Evolutionary conservation across 2,113 vertebrate genomes (phyloP).

Genomic region (Onychostoma macrolepis): DNA sequence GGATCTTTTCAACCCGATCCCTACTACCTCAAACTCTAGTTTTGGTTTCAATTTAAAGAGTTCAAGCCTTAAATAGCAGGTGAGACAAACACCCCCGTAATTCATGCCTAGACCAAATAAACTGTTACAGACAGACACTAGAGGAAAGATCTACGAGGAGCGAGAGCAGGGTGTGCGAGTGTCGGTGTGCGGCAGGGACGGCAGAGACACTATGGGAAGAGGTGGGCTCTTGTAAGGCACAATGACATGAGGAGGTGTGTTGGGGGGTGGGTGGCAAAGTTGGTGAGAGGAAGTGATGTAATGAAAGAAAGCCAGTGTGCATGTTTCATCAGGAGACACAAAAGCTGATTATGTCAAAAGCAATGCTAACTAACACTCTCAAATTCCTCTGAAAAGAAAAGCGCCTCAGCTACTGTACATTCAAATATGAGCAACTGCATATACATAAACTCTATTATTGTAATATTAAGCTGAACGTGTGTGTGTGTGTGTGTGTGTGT

Average conservation of each 20-base stretch:
- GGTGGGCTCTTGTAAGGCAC: slow-evolving; percentile 45
- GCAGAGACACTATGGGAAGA: slow-evolving; percentile 24
- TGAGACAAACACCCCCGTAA: neutral
- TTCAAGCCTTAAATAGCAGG: neutral
- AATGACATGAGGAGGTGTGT: slow-evolving; percentile 54
- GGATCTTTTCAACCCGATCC: neutral
- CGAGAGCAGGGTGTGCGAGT: neutral
- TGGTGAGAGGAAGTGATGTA: slow-evolving; percentile 59
- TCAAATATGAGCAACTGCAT: neutral
- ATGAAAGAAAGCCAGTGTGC: slow-evolving; percentile 73
- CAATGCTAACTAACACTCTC: slow-evolving; percentile 7
- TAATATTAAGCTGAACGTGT: neutral
- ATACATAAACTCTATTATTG: neutral
- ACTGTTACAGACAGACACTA: neutral
- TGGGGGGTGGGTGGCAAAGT: slow-evolving; percentile 51
- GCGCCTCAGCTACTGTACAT: neutral
- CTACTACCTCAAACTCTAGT: neutral
- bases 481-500: neutral
- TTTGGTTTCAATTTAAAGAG: neutral
- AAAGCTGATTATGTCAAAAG: slow-evolving; percentile 45
- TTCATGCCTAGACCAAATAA: neutral
- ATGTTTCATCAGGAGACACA: slow-evolving; percentile 58
- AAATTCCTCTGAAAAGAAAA: neutral
- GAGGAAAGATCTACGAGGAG: neutral
- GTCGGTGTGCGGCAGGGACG: neutral